Conservation (phyloP, 2,888 invertebrate species). For the Heteromurus nitidus region DNA sequence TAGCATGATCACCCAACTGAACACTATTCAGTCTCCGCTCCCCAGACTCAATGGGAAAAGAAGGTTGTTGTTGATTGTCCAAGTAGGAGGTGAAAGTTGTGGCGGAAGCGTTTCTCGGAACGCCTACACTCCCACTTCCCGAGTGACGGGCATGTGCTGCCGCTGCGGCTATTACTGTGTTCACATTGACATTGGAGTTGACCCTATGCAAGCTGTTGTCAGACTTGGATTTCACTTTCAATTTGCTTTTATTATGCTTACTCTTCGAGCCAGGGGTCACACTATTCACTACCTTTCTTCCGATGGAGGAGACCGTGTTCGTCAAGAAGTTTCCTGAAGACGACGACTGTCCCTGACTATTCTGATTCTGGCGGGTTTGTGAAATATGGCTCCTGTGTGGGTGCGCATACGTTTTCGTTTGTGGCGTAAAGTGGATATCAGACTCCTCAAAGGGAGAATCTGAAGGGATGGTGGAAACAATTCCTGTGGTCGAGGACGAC, state of each 20-base stretch:
- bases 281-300: slow-evolving; percentile 68
- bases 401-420: slow-evolving; percentile 71
- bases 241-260: slow-evolving; percentile 50
- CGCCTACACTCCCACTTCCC: slow-evolving; percentile 16
- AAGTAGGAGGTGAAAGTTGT: slow-evolving; percentile 53
- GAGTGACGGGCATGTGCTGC: too few species aligned
- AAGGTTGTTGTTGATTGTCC: slow-evolving; percentile 47
- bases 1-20: slow-evolving; percentile 73
- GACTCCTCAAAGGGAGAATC: slow-evolving; percentile 71
- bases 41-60: not conserved
- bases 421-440: slow-evolving; percentile 72
- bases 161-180: slow-evolving; percentile 33
- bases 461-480: slow-evolving; percentile 50
- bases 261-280: slow-evolving; percentile 55
- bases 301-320: slow-evolving; percentile 69
- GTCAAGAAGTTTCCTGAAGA: slow-evolving; percentile 67
- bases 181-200: slow-evolving; percentile 58
- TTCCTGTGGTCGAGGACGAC: not conserved
- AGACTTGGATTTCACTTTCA: slow-evolving; percentile 73
- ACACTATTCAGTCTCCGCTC: slow-evolving; percentile 71
- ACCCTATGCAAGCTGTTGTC: slow-evolving; percentile 74
- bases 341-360: slow-evolving; percentile 14
- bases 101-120: slow-evolving; percentile 57
- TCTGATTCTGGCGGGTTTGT: slow-evolving; percentile 15
- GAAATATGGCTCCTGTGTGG: slow-evolving; percentile 69